Conservation (phyloP, 1,140 invertebrate species). For the Drosophila navojoa region DNA sequence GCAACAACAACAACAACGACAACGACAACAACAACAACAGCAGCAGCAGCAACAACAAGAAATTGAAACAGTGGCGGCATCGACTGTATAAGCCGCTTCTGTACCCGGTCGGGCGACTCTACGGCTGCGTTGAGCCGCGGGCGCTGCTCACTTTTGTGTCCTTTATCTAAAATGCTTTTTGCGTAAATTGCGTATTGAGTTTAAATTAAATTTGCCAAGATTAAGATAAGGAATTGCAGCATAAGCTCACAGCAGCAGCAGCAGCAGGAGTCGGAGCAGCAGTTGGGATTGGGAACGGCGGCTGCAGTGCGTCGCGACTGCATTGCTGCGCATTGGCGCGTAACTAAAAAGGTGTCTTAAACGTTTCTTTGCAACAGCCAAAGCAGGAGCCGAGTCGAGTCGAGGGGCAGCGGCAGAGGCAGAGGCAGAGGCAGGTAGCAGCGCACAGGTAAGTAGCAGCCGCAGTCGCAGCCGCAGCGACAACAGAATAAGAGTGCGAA, state of each 20-base stretch:
- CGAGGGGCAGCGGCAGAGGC: not conserved
- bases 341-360: conserved; percentile 78
- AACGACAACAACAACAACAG: conserved; percentile 24
- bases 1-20: conserved; percentile 18
- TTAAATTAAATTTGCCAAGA: conserved; percentile 81
- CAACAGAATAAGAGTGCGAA: not conserved
- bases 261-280: conserved; percentile 10
- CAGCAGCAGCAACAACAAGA: conserved; percentile 22
- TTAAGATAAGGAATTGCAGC: conserved; percentile 78
- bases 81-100: conserved; percentile 65
- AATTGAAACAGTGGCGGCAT: conserved; percentile 44
- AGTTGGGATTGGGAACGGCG: conserved; percentile 3
- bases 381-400: not conserved
- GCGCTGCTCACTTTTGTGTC: conserved; percentile 57
- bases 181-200: conserved; percentile 82
- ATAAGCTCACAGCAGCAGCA: conserved; percentile 14
- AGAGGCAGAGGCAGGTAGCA: conserved; percentile 15
- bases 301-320: conserved; percentile 16
- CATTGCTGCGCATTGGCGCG: conserved; percentile 57
- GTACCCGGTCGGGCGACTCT: conserved; percentile 11
- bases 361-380: conserved; percentile 53
- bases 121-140: conserved; percentile 8
- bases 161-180: conserved; percentile 82
- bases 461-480: not conserved
- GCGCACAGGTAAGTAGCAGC: not conserved